A percentile compares a stretch with the other conserved stretches of the same genome.
These are phyloP conservation scores for Ornithoptera alexandrae DNA, from an alignment of 2,888 invertebrate genomes.

Conservation along the genomic window DNA sequence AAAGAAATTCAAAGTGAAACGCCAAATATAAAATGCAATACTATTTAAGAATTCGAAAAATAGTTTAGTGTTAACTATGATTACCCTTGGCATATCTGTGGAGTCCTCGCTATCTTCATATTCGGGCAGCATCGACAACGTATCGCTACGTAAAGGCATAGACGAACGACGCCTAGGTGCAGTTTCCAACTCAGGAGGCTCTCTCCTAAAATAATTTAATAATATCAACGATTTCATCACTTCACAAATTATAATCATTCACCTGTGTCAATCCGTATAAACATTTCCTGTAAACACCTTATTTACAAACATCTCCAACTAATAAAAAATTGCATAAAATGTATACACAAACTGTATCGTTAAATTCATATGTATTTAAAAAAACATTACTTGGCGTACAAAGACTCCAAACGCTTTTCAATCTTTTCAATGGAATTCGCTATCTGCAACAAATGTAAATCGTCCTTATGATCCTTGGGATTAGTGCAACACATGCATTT, in stretches of 20 bases:
- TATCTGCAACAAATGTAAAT: conserved; percentile 89
- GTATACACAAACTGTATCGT: neutral
- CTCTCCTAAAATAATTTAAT: conserved; percentile 38
- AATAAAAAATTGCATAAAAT: neutral
- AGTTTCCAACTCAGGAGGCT: conserved; percentile 37
- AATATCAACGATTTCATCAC: neutral
- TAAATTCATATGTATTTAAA: neutral
- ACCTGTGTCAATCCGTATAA: no score
- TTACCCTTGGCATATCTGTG: conserved; percentile 61
- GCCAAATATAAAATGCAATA: no score
- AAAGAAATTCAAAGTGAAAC: no score
- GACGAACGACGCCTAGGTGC: conserved; percentile 53
- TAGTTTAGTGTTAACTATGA: neutral
- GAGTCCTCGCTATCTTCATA: conserved; percentile 64
- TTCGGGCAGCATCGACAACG: conserved; percentile 53
- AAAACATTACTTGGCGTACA: conserved; percentile 37
- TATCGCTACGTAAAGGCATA: conserved; percentile 54
- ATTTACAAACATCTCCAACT: no score
- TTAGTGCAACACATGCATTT: conserved; percentile 93
- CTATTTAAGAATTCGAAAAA: no score
- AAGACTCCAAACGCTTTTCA: conserved; percentile 85
- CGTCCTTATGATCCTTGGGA: conserved; percentile 91
- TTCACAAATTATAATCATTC: no score
- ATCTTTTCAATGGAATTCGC: conserved; percentile 88
- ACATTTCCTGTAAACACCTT: no score